phyloP scores from a whole-genome alignment of 2,888 invertebrate genomes.

The Stenichneumon culpator region DNA sequence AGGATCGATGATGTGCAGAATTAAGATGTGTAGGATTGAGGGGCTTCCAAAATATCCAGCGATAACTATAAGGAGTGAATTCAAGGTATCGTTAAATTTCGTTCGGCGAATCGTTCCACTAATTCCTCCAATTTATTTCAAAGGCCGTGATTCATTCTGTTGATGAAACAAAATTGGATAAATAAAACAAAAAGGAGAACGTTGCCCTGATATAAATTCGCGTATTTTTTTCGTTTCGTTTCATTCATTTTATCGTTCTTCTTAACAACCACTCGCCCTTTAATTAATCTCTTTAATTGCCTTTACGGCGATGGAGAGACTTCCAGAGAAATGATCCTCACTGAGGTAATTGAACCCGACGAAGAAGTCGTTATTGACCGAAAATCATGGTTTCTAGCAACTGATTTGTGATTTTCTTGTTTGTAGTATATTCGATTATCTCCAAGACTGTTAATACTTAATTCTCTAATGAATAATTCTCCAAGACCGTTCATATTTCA shows the following conservation, averaged over 20 bases:
- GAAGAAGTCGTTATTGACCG: neutral
- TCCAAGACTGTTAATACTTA: no score
- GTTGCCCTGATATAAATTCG: neutral
- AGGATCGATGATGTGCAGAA: no score
- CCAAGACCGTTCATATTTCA: no score
- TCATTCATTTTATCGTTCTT: neutral
- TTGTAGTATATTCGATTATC: no score
- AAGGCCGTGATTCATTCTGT: neutral
- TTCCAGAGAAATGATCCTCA: neutral
- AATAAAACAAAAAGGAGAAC: constrained; percentile 1
- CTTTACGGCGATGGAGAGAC: neutral
- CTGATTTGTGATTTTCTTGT: no score
- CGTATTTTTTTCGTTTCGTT: neutral
- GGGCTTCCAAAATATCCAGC: no score
- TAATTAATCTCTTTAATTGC: constrained; percentile 39
- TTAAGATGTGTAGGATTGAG: no score
- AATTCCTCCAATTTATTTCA: neutral
- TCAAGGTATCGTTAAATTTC: neutral
- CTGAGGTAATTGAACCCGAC: neutral
- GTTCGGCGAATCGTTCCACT: neutral
- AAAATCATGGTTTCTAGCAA: neutral
- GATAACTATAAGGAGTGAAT: no score
- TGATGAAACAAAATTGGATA: neutral
- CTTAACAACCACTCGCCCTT: constrained; percentile 22
- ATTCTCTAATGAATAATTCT: no score